Base-by-base conservation (phyloP, 2,113 vertebrate species). In the Pseudopodoces humilis region DNA sequence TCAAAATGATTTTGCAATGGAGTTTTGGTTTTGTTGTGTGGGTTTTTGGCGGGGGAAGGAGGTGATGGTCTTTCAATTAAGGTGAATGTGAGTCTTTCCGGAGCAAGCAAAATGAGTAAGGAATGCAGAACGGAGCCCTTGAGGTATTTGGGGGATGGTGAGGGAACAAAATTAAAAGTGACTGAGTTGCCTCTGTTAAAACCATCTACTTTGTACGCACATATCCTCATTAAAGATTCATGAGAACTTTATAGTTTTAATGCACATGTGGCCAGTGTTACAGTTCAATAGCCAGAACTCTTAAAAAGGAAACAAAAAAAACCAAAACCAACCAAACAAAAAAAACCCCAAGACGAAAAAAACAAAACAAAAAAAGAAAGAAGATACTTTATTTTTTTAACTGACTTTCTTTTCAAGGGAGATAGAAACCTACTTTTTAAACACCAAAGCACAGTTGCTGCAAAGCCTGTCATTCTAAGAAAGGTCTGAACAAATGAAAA, bases 181-280 rank as follows among this genome's bases (percentile, higher is more conserved):
- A 83, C 82, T 85, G 86, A 95, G 91, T 50, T 95, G 74, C 75
- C 63, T 77, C 89, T 49, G 78, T 90, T 91, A 95, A 95, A 96
- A 83, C 17, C 55, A 83, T 81, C 67, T 49, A 86, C 68, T 96
- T 59, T 67, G 67, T 90, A 94, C 1, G 0, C 75, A 88, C 55
- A 41, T 71, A 94, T 88, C 35, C 90, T 96, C 76, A 86, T 97
- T 93, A 95, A 96, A 95, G 60, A 95, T 96, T 96, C 92, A 96
- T 92, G 90, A 92, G 79, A 44, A 86, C 64, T 90, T 92, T 68
- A 96, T 64, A 92, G 90, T 71, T 96, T 92, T 88, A 97, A 87
- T 90, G 94, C 74, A 91, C 86, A 96, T 78, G 88, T 88, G 87
- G 90, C 62, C 22, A 14, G n/a, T 49, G 78, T 94, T 91, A 83